Conservation (phyloP, 2,113 vertebrate species). For the Condylura cristata region DNA sequence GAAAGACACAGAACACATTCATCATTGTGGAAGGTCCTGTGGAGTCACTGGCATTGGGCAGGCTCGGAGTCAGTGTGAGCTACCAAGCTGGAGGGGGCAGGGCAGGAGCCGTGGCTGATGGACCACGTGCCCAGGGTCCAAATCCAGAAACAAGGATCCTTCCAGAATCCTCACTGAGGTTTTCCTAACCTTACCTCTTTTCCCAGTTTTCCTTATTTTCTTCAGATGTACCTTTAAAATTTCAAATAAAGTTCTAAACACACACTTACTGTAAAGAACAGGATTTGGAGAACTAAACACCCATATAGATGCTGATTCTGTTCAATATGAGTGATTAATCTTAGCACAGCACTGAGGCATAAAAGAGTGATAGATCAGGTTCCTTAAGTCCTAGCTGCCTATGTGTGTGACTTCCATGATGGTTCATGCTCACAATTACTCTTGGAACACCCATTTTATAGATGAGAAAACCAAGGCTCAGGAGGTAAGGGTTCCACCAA, state of each 20-base stretch:
- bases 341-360: rapidly evolving
- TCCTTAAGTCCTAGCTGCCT: background rate
- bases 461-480: background rate
- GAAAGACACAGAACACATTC: background rate
- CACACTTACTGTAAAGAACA: rapidly evolving
- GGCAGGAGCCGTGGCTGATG: rapidly evolving
- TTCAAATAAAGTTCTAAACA: background rate
- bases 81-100: background rate
- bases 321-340: background rate
- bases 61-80: background rate
- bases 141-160: background rate
- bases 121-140: rapidly evolving
- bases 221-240: background rate
- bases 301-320: rapidly evolving
- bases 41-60: rapidly evolving
- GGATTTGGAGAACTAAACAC: background rate
- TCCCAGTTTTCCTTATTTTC: background rate
- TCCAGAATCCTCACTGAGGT: background rate
- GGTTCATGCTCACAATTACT: background rate
- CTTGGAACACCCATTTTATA: background rate
- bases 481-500: too few relatives aligned
- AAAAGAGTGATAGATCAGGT: rapidly evolving
- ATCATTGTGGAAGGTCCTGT: background rate
- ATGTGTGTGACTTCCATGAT: too few relatives aligned
- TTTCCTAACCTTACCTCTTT: background rate